phyloP scores from a whole-genome alignment of 2,113 vertebrate species.

The Cyanoramphus novaezelandiae region DNA sequence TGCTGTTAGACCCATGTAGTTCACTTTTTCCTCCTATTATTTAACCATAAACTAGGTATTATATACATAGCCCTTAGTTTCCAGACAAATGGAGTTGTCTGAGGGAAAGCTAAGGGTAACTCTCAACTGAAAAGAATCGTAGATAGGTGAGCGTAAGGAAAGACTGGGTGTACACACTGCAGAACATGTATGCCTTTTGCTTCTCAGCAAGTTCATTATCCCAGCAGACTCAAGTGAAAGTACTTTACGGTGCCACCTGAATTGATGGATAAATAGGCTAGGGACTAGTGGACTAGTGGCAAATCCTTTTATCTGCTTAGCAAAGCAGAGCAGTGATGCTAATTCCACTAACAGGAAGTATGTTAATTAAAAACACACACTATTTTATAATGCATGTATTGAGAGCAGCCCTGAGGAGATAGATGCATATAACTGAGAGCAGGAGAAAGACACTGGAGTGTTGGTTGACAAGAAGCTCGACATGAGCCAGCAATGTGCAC shows the following conservation, averaged over 20 bases:
- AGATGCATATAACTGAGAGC: neutral
- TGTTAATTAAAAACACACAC: neutral
- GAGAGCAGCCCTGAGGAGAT: neutral
- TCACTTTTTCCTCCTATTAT: neutral
- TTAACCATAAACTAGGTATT: neutral
- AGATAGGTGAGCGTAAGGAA: neutral
- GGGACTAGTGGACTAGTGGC: neutral
- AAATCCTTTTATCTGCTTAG: neutral
- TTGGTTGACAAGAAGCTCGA: neutral
- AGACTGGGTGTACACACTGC: neutral
- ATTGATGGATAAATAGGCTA: neutral
- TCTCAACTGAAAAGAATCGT: neutral
- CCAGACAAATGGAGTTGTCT: neutral
- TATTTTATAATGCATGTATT: neutral
- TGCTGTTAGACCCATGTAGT: neutral
- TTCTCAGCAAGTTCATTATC: neutral
- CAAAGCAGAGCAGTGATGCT: neutral
- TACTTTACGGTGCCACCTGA: neutral
- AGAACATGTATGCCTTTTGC: neutral
- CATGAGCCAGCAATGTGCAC: neutral
- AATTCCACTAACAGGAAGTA: neutral
- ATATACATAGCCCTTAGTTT: fast-evolving
- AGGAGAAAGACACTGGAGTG: neutral
- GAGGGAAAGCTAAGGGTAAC: neutral
- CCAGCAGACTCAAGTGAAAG: neutral